Percentiles rank a stretch among this genome's conserved stretches.
phyloP scores from a whole-genome alignment of 2,888 invertebrate species.

The Melanophora roralis region DNA sequence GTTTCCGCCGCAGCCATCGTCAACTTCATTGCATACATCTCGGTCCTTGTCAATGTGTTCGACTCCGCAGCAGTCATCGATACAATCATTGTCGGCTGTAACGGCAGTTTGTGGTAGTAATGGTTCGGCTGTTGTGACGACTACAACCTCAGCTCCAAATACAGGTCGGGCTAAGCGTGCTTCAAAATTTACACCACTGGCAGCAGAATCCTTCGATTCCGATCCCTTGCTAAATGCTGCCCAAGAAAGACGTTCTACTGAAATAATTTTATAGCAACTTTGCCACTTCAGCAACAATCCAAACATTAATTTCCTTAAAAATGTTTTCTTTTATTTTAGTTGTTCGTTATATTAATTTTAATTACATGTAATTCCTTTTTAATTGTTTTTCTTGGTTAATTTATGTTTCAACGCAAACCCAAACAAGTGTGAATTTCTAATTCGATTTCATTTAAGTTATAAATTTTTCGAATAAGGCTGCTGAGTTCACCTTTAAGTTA shows the following conservation, averaged over 20 bases:
- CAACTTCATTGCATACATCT: constrained; percentile 47
- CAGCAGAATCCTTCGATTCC: constrained; percentile 70
- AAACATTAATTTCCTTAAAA: constrained; percentile 11
- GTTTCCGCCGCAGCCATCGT: constrained; percentile 66
- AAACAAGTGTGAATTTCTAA: too few species aligned
- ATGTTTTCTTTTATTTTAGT: background rate
- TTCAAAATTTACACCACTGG: constrained; percentile 68
- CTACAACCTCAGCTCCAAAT: constrained; percentile 65
- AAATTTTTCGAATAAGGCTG: too few species aligned
- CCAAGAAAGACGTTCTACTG: constrained; percentile 72
- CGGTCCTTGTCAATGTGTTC: constrained; percentile 51
- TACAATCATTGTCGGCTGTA: constrained; percentile 64
- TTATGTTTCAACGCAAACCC: too few species aligned
- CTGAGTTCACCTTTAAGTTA: background rate
- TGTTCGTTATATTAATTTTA: too few species aligned
- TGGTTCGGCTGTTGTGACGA: constrained; percentile 66
- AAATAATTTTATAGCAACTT: constrained; percentile 75
- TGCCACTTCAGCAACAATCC: constrained; percentile 41
- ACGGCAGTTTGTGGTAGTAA: constrained; percentile 69
- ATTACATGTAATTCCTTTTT: too few species aligned
- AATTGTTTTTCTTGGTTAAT: too few species aligned
- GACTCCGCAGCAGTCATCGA: constrained; percentile 63
- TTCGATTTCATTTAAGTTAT: too few species aligned
- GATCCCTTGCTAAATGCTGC: constrained; percentile 72
- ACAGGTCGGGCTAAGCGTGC: constrained; percentile 65